These are phyloP conservation scores for Ceryle rudis DNA, from an alignment of 2,797 vertebrate genomes.

Conservation along the genomic window DNA sequence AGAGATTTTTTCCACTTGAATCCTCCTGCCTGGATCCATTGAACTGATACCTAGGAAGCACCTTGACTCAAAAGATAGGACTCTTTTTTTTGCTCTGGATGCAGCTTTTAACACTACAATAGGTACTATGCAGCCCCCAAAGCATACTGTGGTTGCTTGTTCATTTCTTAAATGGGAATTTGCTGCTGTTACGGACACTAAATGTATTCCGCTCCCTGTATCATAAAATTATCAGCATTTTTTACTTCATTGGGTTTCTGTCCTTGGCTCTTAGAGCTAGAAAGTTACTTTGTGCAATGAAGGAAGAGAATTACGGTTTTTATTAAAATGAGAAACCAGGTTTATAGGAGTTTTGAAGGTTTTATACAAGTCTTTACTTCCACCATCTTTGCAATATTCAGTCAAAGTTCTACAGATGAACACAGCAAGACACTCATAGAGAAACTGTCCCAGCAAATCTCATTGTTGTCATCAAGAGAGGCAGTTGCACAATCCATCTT, in stretches of 20 bases:
- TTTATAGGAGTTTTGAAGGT: background rate
- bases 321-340: background rate
- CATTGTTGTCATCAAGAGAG: background rate
- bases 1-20: accelerated
- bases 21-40: background rate
- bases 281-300: background rate
- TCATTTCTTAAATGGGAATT: background rate
- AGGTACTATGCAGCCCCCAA: background rate
- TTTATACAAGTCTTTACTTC: background rate
- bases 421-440: background rate
- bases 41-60: background rate
- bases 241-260: conserved; percentile 13
- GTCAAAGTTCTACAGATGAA: background rate
- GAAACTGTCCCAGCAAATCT: background rate
- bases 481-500: background rate
- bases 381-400: background rate
- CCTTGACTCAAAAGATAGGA: background rate
- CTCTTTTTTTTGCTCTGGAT: background rate
- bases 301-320: background rate
- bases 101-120: background rate
- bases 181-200: background rate
- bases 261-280: background rate
- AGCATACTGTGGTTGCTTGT: background rate
- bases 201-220: background rate
- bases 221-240: background rate